phyloP scores from a whole-genome alignment of 2,113 vertebrate genomes.

The Scomber scombrus region DNA sequence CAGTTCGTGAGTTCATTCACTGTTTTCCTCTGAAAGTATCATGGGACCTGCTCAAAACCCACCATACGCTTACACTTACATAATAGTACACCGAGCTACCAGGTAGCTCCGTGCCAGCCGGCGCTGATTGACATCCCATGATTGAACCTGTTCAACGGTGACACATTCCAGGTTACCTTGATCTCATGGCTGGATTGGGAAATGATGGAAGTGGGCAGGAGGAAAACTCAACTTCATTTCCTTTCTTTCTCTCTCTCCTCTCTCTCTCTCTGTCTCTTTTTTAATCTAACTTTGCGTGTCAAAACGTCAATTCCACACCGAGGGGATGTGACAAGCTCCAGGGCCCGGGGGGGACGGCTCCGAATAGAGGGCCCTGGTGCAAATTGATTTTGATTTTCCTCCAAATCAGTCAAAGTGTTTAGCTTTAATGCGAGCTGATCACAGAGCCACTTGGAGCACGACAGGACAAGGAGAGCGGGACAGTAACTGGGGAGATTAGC shows the following conservation, averaged over 20 bases:
- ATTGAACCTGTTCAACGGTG: slow-evolving; percentile 63
- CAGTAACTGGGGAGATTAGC: slow-evolving; percentile 82
- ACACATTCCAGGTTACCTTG: slow-evolving; percentile 56
- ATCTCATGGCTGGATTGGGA: slow-evolving; percentile 58
- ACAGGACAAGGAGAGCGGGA: slow-evolving; percentile 71
- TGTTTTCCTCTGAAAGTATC: slow-evolving; percentile 18
- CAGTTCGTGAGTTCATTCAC: slow-evolving; percentile 39
- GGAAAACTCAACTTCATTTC: slow-evolving; percentile 42
- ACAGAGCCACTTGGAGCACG: slow-evolving; percentile 81
- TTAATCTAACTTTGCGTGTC: slow-evolving; percentile 83
- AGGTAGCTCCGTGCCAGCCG: slow-evolving; percentile 21
- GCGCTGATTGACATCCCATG: slow-evolving; percentile 60
- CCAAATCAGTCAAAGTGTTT: slow-evolving; percentile 88
- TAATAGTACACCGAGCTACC: slow-evolving; percentile 2
- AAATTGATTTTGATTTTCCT: slow-evolving; percentile 90
- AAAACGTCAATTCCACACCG: slow-evolving; percentile 85
- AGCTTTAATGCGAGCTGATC: slow-evolving; percentile 87
- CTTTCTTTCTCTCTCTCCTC: slow-evolving; percentile 18
- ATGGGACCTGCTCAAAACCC: slow-evolving; percentile 31
- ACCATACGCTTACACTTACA: slow-evolving; percentile 24
- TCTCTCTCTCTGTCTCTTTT: slow-evolving; percentile 41
- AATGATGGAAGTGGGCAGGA: slow-evolving; percentile 54
- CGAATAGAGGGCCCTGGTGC: slow-evolving; percentile 79
- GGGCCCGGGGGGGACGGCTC: slow-evolving; percentile 80
- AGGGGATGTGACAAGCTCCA: slow-evolving; percentile 85